Evolutionary conservation across 2,797 vertebrate species (phyloP).

Genomic region (Simalia tracyae): DNA sequence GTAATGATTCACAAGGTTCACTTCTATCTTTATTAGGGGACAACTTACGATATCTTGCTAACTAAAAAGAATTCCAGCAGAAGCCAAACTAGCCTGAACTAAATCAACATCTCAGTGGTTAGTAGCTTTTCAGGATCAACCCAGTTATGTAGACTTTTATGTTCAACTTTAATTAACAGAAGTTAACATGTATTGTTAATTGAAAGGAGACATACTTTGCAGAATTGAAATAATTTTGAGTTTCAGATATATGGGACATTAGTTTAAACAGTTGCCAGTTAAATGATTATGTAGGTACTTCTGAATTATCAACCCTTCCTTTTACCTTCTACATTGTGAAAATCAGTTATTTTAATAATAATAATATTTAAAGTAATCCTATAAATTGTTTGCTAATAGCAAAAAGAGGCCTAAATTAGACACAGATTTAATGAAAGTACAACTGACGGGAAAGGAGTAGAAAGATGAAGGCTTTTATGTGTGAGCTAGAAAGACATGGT

Average conservation of each 20-base stretch:
- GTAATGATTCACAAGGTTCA: constrained; percentile 72
- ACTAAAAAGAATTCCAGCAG: constrained; percentile 16
- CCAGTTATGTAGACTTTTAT: constrained; percentile 21
- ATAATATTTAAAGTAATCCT: background rate
- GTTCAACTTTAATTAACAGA: constrained; percentile 16
- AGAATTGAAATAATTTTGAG: constrained; percentile 31
- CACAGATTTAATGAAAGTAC: background rate
- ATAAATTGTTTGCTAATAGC: background rate
- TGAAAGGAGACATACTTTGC: constrained; percentile 24
- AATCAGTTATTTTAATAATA: background rate
- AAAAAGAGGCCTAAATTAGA: background rate
- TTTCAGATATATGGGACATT: constrained; percentile 1
- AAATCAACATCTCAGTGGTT: background rate
- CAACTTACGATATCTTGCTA: constrained; percentile 29
- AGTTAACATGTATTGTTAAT: background rate
- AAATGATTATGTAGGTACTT: background rate
- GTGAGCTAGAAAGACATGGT: background rate
- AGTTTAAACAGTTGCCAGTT: background rate
- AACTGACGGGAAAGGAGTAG: background rate
- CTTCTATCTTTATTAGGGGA: constrained; percentile 17
- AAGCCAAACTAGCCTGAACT: background rate
- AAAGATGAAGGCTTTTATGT: background rate
- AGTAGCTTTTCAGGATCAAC: constrained; percentile 17
- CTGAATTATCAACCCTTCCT: background rate
- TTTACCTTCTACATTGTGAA: background rate